Base-by-base conservation (phyloP, 2,888 invertebrate genomes). In the Ormyrus pomaceus region DNA sequence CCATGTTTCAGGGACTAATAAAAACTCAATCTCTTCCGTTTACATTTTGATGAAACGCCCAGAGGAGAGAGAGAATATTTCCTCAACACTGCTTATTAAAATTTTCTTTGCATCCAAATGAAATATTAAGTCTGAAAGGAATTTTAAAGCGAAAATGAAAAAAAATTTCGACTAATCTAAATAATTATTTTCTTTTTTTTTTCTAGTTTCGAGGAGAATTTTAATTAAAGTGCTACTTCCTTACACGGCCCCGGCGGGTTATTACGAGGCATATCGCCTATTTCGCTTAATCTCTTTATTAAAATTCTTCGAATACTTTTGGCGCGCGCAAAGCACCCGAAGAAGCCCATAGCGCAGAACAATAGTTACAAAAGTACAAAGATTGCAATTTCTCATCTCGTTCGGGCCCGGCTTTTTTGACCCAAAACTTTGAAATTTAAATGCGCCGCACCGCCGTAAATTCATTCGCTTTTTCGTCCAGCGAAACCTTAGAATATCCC, bases 201-300 rank as follows among this genome's bases (percentile, higher is more conserved):
- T 19, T 19, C 53, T 34, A 45, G 59, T 1, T 13, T 19, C 7
- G 80, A 61, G 56, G 19, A 62, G 58, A 51, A 62, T 72, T 80
- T 80, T 80, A 80, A 77, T 80, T 80, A 80, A 68, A 77, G 51
- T 51, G 58, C 68, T 19, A 62, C 62, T 72, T 55, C 13, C 72
- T 65, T 71, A 53, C 70, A 70, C 45, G 58, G 9, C 56, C 19
- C 19, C 2, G 19, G 19, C 19, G 2, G 6, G 34, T n/a, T 58
- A 34, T 55, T 13, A 13, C 48, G 34, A 50, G 19, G 56, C 66
- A 19, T 19, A 72, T 51, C 19, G 46, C 71, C 50, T 61, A n/a
- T 45, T 58, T 50, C 59, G 58, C 53, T 55, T 61, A 58, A 69
- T 58, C 34, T 64, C 55, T 62, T 68, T 61, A 58, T 68, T 69